A percentile compares a stretch with the other conserved stretches of the same genome.
phyloP scores from a whole-genome alignment of 2,797 vertebrate genomes.

The Schizopygopsis pylzovi region DNA sequence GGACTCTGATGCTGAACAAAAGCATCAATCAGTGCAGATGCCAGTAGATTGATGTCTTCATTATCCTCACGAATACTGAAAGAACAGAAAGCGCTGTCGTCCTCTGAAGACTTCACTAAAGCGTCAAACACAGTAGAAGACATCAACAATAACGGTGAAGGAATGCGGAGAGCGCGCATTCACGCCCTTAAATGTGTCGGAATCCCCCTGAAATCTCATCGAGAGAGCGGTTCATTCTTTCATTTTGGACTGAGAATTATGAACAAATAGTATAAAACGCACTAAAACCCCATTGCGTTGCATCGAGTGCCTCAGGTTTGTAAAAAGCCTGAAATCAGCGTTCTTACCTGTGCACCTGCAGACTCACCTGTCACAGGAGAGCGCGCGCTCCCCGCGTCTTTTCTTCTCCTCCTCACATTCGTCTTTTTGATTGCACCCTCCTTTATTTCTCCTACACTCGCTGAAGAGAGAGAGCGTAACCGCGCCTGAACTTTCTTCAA shows the following conservation, averaged over 20 bases:
- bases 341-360: constrained; percentile 31
- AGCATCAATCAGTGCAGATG: constrained; percentile 81
- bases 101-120: constrained; percentile 79
- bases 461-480: constrained; percentile 52
- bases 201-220: constrained; percentile 12
- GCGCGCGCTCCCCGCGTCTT: not conserved
- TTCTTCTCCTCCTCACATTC: not conserved
- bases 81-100: constrained; percentile 84
- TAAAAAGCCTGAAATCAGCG: not conserved
- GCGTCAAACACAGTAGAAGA: not conserved
- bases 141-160: not conserved
- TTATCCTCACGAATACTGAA: constrained; percentile 87
- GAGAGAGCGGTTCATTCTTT: not conserved
- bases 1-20: constrained; percentile 85
- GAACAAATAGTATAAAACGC: not conserved
- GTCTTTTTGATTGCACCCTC: not conserved
- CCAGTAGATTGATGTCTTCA: constrained; percentile 98
- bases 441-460: constrained; percentile 52
- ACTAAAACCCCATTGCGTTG: not conserved
- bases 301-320: not conserved
- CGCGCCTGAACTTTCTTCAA: constrained; percentile 36
- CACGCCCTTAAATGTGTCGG: constrained; percentile 24
- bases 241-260: not conserved
- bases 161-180: not conserved
- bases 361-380: constrained; percentile 36